Evolutionary conservation across 2,888 invertebrate species (phyloP).

Genomic region (Eristalis intricaria): DNA sequence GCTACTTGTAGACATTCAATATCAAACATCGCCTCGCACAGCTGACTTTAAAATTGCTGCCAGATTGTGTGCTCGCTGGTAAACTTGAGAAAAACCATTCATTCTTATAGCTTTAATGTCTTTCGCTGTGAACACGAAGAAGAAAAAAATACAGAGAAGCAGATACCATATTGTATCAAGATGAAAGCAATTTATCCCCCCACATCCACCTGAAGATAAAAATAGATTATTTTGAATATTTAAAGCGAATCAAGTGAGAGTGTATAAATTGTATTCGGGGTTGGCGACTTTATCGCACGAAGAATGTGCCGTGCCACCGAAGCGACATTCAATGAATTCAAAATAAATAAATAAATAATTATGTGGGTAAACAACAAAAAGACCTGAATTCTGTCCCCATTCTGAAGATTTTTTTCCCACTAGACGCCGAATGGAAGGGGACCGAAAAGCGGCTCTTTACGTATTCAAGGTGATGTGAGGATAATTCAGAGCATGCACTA

Average conservation of each 20-base stretch:
- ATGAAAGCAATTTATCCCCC: conserved; percentile 32
- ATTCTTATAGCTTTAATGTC: background rate
- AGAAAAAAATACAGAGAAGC: background rate
- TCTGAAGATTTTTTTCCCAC: conserved; percentile 2
- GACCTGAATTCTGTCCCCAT: conserved; percentile 1
- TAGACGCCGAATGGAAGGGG: background rate
- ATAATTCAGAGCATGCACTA: background rate
- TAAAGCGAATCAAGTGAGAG: conserved; percentile 16
- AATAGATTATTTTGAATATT: conserved; percentile 39
- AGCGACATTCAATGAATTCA: conserved; percentile 33
- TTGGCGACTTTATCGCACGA: conserved; percentile 25
- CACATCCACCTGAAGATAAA: conserved; percentile 25
- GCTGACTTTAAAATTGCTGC: background rate
- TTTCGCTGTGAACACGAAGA: background rate
- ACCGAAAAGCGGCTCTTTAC: background rate
- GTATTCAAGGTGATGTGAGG: conserved; percentile 8
- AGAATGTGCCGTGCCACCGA: conserved; percentile 15
- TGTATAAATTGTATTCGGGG: conserved; percentile 36
- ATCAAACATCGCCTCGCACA: background rate
- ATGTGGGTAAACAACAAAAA: background rate
- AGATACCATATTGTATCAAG: conserved; percentile 4
- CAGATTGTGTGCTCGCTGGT: background rate
- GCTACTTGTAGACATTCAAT: background rate
- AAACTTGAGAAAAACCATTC: background rate
- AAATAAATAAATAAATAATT: conserved; percentile 10